phyloP scores from a whole-genome alignment of 1,140 invertebrate genomes.

The Drosophila carrolli region DNA sequence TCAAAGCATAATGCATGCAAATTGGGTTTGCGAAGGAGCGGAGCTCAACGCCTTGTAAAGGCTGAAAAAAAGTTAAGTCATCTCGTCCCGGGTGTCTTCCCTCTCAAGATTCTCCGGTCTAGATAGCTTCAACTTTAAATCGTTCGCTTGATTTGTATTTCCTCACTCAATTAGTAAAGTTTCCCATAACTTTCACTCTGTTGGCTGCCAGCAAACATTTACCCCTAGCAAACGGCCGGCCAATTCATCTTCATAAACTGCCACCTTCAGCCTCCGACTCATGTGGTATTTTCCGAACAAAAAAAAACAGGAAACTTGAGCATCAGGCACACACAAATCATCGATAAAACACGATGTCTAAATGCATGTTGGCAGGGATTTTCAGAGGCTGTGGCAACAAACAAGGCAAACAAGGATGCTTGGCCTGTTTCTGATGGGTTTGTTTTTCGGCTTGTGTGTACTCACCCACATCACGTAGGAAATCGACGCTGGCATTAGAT shows the following conservation, averaged over 20 bases:
- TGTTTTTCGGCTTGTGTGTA: conserved; percentile 26
- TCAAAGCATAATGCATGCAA: conserved; percentile 56
- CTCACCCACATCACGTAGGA: conserved; percentile 78
- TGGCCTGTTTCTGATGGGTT: conserved; percentile 11
- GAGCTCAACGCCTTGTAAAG: not conserved
- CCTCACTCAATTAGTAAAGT: conserved; percentile 41
- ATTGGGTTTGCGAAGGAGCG: conserved; percentile 45
- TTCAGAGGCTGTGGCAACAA: conserved; percentile 8
- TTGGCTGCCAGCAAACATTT: conserved; percentile 34
- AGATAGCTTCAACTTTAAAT: conserved; percentile 23
- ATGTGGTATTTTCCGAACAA: conserved; percentile 7
- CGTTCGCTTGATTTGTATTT: conserved; percentile 34
- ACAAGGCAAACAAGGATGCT: conserved; percentile 18
- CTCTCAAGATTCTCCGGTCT: not conserved
- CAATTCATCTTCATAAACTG: conserved; percentile 49
- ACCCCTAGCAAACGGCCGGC: conserved; percentile 22
- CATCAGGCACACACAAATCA: conserved; percentile 24
- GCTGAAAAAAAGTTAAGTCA: conserved; percentile 6
- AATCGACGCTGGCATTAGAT: conserved; percentile 71
- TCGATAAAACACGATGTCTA: conserved; percentile 38
- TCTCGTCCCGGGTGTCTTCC: not conserved
- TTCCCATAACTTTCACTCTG: conserved; percentile 35
- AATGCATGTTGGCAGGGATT: conserved; percentile 51
- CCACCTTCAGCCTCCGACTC: conserved; percentile 11
- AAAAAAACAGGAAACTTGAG: conserved; percentile 24